phyloP scores from a whole-genome alignment of 2,113 vertebrate genomes.

The Chelonoidis abingdonii region DNA sequence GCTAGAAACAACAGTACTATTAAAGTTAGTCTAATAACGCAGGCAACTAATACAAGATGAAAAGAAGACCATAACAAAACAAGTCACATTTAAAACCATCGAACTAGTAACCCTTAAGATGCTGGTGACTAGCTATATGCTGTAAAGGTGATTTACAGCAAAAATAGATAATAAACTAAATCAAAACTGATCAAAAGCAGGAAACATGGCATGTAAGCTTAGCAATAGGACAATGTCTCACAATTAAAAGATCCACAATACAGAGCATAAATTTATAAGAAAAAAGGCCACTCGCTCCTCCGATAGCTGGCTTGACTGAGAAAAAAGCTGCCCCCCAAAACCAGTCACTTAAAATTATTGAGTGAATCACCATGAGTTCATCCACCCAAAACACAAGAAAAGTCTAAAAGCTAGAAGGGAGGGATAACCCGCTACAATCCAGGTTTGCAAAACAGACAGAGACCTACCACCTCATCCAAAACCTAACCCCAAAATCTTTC shows the following conservation, averaged over 20 bases:
- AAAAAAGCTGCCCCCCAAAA: background rate
- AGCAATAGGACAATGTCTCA: background rate
- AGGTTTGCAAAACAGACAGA: background rate
- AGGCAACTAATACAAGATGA: background rate
- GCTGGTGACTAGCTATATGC: background rate
- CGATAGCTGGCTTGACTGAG: background rate
- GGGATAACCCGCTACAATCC: background rate
- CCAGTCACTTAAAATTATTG: background rate
- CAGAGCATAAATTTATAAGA: background rate
- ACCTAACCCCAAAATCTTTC: background rate
- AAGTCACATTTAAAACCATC: background rate
- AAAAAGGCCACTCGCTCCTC: background rate
- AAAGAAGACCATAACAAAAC: background rate
- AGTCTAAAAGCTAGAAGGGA: background rate
- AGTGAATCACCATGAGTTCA: background rate
- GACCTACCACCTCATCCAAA: background rate
- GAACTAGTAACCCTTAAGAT: background rate
- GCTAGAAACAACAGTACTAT: background rate
- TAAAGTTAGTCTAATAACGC: background rate
- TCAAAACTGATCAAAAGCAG: background rate
- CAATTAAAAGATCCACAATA: background rate
- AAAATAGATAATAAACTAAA: background rate
- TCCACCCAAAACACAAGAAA: background rate
- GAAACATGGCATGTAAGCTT: background rate
- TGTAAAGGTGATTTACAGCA: background rate